phyloP scores from a whole-genome alignment of 2,888 invertebrate genomes.

The Coenonympha arcania region DNA sequence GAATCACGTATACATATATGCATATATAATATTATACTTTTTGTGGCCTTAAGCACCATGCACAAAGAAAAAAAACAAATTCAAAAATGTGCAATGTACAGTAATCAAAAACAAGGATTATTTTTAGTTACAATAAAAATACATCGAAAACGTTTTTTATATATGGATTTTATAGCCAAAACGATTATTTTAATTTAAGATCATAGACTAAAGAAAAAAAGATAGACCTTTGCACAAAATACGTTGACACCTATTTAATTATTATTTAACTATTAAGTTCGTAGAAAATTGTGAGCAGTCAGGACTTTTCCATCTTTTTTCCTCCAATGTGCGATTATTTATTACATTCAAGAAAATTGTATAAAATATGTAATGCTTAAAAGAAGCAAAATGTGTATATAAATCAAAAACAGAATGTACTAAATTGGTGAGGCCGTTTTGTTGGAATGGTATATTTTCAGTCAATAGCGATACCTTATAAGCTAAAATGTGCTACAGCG shows the following conservation, averaged over 20 bases:
- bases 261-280: no score
- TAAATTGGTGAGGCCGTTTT: slow-evolving; percentile 1
- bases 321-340: neutral
- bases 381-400: neutral
- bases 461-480: slow-evolving; percentile 30
- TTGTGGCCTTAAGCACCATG: slow-evolving; percentile 16
- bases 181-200: neutral
- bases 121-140: neutral
- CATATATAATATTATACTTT: neutral
- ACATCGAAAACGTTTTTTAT: neutral
- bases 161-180: neutral
- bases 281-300: neutral
- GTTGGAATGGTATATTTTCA: slow-evolving; percentile 16
- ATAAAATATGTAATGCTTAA: neutral
- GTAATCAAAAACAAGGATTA: slow-evolving; percentile 9
- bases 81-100: neutral
- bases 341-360: no score
- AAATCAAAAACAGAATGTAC: neutral
- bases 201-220: neutral
- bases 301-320: neutral
- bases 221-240: neutral
- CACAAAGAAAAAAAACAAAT: slow-evolving; percentile 5
- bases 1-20: slow-evolving; percentile 5
- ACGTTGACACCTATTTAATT: no score
- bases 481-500: slow-evolving; percentile 14